phyloP scores from a whole-genome alignment of 2,888 invertebrate genomes.

The Biston stratarius region DNA sequence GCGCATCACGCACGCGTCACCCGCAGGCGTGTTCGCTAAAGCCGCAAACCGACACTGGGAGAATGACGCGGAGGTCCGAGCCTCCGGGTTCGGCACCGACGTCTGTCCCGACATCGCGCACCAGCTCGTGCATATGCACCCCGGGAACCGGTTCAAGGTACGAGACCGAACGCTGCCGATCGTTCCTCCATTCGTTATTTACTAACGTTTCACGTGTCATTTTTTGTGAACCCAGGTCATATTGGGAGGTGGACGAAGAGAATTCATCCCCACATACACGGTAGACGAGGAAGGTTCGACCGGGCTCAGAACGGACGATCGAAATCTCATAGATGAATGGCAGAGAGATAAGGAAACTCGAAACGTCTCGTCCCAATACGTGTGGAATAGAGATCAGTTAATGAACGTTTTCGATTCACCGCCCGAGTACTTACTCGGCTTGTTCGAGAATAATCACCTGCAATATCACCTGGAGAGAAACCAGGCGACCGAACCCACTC shows the following conservation, averaged over 20 bases:
- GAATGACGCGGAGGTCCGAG: constrained; percentile 83
- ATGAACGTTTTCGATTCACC: constrained; percentile 58
- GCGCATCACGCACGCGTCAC: constrained; percentile 92
- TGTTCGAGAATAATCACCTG: constrained; percentile 88
- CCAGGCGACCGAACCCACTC: constrained; percentile 88
- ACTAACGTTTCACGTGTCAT: neutral
- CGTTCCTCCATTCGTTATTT: neutral
- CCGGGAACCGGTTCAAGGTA: constrained; percentile 34
- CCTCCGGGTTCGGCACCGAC: constrained; percentile 65
- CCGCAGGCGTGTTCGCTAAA: constrained; percentile 89
- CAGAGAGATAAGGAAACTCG: constrained; percentile 68
- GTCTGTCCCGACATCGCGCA: constrained; percentile 90
- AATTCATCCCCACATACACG: constrained; percentile 84
- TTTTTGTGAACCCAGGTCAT: constrained; percentile 75
- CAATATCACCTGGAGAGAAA: constrained; percentile 89
- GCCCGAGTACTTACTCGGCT: constrained; percentile 88
- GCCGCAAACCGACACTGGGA: constrained; percentile 90
- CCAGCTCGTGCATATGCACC: constrained; percentile 83
- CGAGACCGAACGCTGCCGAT: neutral
- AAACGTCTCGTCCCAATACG: constrained; percentile 74
- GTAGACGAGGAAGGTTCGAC: constrained; percentile 79
- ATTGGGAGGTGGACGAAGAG: constrained; percentile 90
- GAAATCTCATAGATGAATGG: constrained; percentile 90
- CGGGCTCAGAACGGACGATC: constrained; percentile 84
- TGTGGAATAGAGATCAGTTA: constrained; percentile 87